These are phyloP conservation scores for Phacellophora camtschatica DNA, from an alignment of 30 jellyfish, hydroid and myxozoan species.

Conservation along the genomic window DNA sequence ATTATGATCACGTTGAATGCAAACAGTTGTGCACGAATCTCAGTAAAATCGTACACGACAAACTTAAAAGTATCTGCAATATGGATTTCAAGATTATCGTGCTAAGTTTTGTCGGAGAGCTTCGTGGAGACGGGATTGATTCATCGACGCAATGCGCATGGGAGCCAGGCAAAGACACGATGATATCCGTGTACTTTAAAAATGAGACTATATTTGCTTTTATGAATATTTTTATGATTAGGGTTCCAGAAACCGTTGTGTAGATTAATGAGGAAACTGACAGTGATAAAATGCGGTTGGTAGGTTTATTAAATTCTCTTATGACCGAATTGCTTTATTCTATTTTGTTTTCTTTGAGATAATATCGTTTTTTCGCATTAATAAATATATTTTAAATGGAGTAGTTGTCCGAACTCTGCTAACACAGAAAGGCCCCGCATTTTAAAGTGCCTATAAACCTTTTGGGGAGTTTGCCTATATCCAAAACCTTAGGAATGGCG, in stretches of 20 bases:
- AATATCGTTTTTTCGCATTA: no score
- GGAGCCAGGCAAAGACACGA: constrained; percentile 73
- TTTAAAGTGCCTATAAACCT: no score
- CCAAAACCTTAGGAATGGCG: no score
- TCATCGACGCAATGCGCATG: constrained; percentile 85
- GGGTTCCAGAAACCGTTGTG: constrained; percentile 48
- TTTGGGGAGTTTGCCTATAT: no score
- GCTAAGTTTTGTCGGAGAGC: constrained; percentile 70
- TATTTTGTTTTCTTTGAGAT: no score
- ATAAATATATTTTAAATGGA: no score
- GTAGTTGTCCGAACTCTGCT: no score
- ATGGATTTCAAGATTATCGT: constrained; percentile 49
- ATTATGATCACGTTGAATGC: constrained; percentile 52
- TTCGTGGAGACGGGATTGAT: constrained; percentile 78
- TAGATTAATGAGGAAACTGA: neutral
- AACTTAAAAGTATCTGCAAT: constrained; percentile 32
- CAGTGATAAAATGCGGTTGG: no score
- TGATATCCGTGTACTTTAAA: constrained; percentile 70
- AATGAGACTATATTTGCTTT: constrained; percentile 78
- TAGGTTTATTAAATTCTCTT: no score
- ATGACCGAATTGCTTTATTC: no score
- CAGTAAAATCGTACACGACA: constrained; percentile 66
- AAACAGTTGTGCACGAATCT: constrained; percentile 52
- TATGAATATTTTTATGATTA: constrained; percentile 42
- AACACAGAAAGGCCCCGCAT: no score